These are phyloP conservation scores for Drosophila sulfurigaster DNA, from an alignment of 1,140 invertebrate species.

Conservation along the genomic window DNA sequence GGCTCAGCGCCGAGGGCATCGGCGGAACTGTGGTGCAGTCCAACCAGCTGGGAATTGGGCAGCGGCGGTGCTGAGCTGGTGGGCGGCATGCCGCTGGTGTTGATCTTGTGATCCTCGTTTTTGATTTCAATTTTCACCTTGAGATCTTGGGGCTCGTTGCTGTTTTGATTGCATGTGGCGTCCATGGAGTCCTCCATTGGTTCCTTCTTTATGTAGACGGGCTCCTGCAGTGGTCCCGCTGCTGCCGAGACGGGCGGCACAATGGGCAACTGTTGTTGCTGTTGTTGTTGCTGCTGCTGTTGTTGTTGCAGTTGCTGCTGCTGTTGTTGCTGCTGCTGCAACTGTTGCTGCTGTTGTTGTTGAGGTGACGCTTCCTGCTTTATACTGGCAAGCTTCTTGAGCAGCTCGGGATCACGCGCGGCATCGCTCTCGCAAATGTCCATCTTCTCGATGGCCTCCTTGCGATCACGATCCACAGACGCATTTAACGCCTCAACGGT, in stretches of 20 bases:
- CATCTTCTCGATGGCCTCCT: constrained; percentile 76
- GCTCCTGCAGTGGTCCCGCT: constrained; percentile 45
- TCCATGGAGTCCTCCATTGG: constrained; percentile 84
- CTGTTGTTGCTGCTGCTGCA: constrained; percentile 76
- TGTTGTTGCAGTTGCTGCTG: constrained; percentile 59
- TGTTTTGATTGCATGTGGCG: constrained; percentile 83
- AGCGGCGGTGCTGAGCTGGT: constrained; percentile 43
- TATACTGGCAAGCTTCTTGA: constrained; percentile 81
- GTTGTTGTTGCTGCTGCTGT: constrained; percentile 72
- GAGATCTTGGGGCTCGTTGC: constrained; percentile 84
- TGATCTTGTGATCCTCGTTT: constrained; percentile 73
- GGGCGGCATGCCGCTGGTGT: constrained; percentile 48
- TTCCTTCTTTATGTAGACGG: constrained; percentile 84
- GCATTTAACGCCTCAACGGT: constrained; percentile 80
- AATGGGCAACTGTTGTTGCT: constrained; percentile 61
- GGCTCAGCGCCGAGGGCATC: constrained; percentile 46
- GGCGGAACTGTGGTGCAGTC: constrained; percentile 27
- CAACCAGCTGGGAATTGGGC: constrained; percentile 38
- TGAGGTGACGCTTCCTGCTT: constrained; percentile 75
- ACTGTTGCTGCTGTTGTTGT: constrained; percentile 38
- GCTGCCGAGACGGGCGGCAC: constrained; percentile 49
- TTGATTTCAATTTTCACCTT: constrained; percentile 84
- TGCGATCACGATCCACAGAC: constrained; percentile 75
- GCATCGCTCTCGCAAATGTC: constrained; percentile 53
- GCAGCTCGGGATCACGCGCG: constrained; percentile 74